Evolutionary conservation across 2,888 invertebrate genomes (phyloP), one percentile per base, ranked within the genome.

Genomic region (Myopa tessellatipennis): DNA sequence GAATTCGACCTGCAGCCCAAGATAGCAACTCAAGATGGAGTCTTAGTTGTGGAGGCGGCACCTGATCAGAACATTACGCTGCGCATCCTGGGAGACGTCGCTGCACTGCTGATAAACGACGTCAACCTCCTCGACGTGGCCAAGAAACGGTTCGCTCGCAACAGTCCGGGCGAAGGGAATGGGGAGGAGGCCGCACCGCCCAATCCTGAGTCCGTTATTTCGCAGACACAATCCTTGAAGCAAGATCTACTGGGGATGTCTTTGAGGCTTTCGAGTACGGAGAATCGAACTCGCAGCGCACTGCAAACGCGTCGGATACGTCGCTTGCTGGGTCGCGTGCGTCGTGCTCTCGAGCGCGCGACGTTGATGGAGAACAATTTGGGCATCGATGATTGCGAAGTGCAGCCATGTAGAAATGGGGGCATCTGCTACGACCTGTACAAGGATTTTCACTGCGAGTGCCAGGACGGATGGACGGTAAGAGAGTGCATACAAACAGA

Each of bases 371-470:
- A 82, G 18, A 50, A 4, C 0, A 82, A 80, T 18, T 70, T 87
- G 12, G 74, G 40, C 6, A 79, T 73, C 26, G 79, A 87, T 34
- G 84, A 85, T 40, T 88, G 86, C 75, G n/a, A 50, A 5, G 77
- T 78, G 61, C 65, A 70, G 26, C 69, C 77, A 3, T 97, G 97
- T 86, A 90, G 91, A 84, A 94, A 97, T 87, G 96, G 96, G 7
- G 97, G 95, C 18, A 93, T 92, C 0, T 98, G 97, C 85, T 90
- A 93, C 67, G 95, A 95, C 85, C 87, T 92, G 75, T 94, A 92
- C 83, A 93, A 93, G 77, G 92, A 91, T 8, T 96, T 92, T 86
- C 90, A 93, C 74, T 98, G 97, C 85, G 89, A 92, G 70, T 98
- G 97, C 85, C 91, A 93, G 0, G 83, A 90, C 0, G 92, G 92